A percentile compares a stretch with the other conserved stretches of the same genome.
These are phyloP conservation scores for Nemotelus pantherinus DNA, from an alignment of 2,888 invertebrate species.

Conservation along the genomic window DNA sequence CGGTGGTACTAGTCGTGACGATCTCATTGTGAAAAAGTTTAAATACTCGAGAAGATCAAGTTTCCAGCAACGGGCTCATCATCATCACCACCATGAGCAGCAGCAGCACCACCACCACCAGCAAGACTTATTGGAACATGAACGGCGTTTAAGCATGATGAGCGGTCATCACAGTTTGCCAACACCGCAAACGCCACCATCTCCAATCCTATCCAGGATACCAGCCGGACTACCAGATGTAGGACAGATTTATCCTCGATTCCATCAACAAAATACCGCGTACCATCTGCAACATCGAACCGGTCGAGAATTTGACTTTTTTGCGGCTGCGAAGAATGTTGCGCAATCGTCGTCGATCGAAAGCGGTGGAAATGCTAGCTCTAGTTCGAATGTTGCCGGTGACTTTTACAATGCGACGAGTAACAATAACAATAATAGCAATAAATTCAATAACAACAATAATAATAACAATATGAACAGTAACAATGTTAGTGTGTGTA, in stretches of 20 bases:
- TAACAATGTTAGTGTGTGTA: constrained; percentile 48
- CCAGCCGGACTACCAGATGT: constrained; percentile 43
- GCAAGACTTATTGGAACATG: constrained; percentile 19
- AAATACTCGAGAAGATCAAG: constrained; percentile 61
- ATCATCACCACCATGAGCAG: constrained; percentile 10
- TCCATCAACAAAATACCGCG: constrained; percentile 31
- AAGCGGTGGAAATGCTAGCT: background rate
- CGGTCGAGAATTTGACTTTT: constrained; percentile 27
- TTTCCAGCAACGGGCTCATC: constrained; percentile 37
- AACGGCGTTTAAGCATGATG: constrained; percentile 18
- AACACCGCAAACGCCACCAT: constrained; percentile 23
- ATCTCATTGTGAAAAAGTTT: constrained; percentile 63
- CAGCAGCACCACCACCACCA: constrained; percentile 23
- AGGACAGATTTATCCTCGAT: constrained; percentile 38
- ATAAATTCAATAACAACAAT: constrained; percentile 46
- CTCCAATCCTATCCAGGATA: constrained; percentile 9
- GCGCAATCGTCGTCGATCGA: background rate
- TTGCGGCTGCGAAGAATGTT: constrained; percentile 54
- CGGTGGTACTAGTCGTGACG: constrained; percentile 46
- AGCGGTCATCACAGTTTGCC: constrained; percentile 2
- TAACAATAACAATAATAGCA: constrained; percentile 51
- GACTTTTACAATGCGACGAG: constrained; percentile 44
- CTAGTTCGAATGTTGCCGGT: constrained; percentile 15
- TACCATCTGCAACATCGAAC: constrained; percentile 34
- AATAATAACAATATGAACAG: constrained; percentile 48